These are phyloP conservation scores for Molorchus minor DNA, from an alignment of 2,888 invertebrate genomes.

Conservation along the genomic window DNA sequence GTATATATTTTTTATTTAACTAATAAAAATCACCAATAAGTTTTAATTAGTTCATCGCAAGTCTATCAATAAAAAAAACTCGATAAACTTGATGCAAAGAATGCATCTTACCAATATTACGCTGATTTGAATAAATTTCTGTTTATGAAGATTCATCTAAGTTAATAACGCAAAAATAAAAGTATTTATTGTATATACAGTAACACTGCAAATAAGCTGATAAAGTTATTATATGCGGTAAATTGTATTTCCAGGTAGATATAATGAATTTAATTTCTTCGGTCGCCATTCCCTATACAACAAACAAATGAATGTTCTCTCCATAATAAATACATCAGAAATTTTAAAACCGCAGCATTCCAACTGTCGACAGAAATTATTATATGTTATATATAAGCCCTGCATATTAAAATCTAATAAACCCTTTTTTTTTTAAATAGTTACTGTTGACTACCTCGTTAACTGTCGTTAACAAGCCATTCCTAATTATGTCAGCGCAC, in stretches of 20 bases:
- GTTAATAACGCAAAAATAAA: too few relatives aligned
- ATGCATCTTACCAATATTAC: too few relatives aligned
- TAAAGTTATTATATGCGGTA: neutral
- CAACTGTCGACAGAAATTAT: constrained; percentile 20
- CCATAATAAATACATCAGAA: constrained; percentile 15
- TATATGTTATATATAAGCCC: constrained; percentile 18
- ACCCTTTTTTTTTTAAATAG: constrained; percentile 21
- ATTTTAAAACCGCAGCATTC: constrained; percentile 18
- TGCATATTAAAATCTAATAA: constrained; percentile 24
- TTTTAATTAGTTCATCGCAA: too few relatives aligned
- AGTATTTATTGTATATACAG: too few relatives aligned
- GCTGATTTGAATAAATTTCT: too few relatives aligned
- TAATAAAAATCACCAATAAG: too few relatives aligned
- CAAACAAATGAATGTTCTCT: constrained; percentile 7
- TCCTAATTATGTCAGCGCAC: constrained; percentile 12
- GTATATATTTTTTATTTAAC: too few relatives aligned
- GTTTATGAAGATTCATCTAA: too few relatives aligned
- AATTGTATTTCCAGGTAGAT: neutral
- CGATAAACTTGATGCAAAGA: too few relatives aligned
- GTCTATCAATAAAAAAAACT: too few relatives aligned
- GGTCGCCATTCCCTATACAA: neutral
- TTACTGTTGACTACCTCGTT: constrained; percentile 11
- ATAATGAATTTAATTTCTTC: neutral
- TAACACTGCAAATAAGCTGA: too few relatives aligned
- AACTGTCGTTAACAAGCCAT: constrained; percentile 22